Base-by-base conservation (phyloP, 2,888 invertebrate species). In the Orgyia antiqua region DNA sequence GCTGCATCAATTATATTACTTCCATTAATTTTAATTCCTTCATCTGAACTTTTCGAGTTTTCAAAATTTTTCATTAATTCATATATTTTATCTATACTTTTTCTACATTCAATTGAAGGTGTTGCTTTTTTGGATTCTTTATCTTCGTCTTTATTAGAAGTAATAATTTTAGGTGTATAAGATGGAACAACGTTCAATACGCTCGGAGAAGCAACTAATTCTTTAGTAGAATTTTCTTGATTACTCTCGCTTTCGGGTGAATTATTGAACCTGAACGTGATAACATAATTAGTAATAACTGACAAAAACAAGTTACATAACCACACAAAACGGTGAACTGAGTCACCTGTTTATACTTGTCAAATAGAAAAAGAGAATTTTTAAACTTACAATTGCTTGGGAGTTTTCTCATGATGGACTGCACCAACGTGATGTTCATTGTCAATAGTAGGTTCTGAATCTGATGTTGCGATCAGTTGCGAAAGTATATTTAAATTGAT, bases 31-130 rank as follows among this genome's bases (percentile, higher is more conserved):
- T 42, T 55, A 5, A 31, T 24, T 27, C 48, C 50, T 2, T 30
- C 30, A 27, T 64, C 62, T 13, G 28, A 30, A 2, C 35, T 33
- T 18, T 62, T 57, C 6, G 33, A 31, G 24, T 65, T 68, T 4
- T 50, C 58, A 7, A 70, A 40, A 30, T 68, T 69, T 17, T 70
- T 76, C 49, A 86, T 72, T 24, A 86, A 61, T 39, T 63, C 56
- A 40, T 82, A 83, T 41, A 84, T 64, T 60, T 78, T 75, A 27
- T 82, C 75, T 32, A 84, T 82, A 45, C 76, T 82, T 50, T 73
- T 74, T 43, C 71, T 68, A 34, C 76, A 82, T 49, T 77, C 72
- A 2, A 69, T 29, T 4, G 71, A 39, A 7, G 61, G 39, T 2
- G 46, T 40, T 0, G 29, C 9, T 38, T 61, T 64, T 35, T 65